Evolutionary conservation across 2,888 invertebrate genomes (phyloP).

Genomic region (Agrilus cyanescens): DNA sequence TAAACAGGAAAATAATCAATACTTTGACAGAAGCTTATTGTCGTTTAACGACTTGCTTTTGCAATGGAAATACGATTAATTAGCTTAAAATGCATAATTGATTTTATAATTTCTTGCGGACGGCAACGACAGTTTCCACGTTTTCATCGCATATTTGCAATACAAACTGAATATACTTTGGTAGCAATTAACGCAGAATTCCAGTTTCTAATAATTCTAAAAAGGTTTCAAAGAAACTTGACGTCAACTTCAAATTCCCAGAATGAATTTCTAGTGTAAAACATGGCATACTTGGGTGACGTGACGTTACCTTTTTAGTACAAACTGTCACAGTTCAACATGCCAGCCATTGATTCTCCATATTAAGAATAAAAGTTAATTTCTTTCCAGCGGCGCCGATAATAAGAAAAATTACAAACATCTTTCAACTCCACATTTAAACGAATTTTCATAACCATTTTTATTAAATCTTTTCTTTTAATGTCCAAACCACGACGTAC

Average conservation of each 20-base stretch:
- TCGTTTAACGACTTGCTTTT: constrained; percentile 7
- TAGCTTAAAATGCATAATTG: constrained; percentile 20
- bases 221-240: constrained; percentile 18
- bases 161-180: constrained; percentile 13
- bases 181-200: constrained; percentile 24
- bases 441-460: too few species aligned
- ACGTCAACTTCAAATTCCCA: constrained; percentile 17
- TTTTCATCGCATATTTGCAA: constrained; percentile 15
- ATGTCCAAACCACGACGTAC: too few species aligned
- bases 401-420: too few species aligned
- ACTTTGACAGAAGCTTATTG: constrained; percentile 9
- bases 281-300: constrained; percentile 13
- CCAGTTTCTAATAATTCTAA: constrained; percentile 24
- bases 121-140: too few species aligned
- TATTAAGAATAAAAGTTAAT: too few species aligned
- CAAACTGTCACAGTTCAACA: constrained; percentile 3
- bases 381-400: too few species aligned
- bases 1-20: too few species aligned
- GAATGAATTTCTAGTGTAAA: constrained; percentile 19
- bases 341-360: background rate
- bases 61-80: constrained; percentile 13
- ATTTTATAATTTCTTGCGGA: constrained; percentile 6
- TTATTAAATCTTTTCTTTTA: too few species aligned
- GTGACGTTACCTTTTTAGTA: constrained; percentile 6
- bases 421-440: too few species aligned